Evolutionary conservation across 2,888 invertebrate species (phyloP).

Genomic region (Eilema sororculum): DNA sequence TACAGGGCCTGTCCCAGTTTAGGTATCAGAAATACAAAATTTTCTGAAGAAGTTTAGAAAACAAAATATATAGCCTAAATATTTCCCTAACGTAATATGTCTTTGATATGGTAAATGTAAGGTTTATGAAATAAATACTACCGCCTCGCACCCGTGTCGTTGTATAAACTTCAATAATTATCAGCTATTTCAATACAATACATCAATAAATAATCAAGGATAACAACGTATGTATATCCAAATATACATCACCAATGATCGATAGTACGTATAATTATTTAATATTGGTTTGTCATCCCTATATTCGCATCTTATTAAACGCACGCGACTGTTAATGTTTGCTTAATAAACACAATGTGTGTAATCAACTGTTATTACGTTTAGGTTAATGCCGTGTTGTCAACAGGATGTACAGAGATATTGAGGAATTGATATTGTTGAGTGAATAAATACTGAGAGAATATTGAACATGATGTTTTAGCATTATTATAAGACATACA

Average conservation of each 20-base stretch:
- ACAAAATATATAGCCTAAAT: too few species aligned
- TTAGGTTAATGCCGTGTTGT: slow-evolving; percentile 10
- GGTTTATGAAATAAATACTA: too few species aligned
- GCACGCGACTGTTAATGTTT: slow-evolving; percentile 24
- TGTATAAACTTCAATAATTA: too few species aligned
- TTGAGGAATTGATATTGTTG: not conserved
- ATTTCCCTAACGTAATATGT: too few species aligned
- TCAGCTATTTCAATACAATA: not conserved
- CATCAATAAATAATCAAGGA: not conserved
- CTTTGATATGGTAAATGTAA: too few species aligned
- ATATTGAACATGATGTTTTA: not conserved
- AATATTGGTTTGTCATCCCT: slow-evolving; percentile 12
- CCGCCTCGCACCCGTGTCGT: too few species aligned
- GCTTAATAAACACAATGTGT: slow-evolving; percentile 19
- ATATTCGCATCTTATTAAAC: slow-evolving; percentile 25
- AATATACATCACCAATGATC: not conserved
- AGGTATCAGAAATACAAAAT: too few species aligned
- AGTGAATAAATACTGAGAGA: not conserved
- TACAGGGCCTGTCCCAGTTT: too few species aligned
- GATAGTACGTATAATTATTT: not conserved
- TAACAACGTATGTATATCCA: not conserved
- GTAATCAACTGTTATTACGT: slow-evolving; percentile 22
- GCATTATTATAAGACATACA: too few species aligned
- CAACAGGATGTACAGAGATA: not conserved
- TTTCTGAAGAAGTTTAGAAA: too few species aligned